Evolutionary conservation across 2,113 vertebrate species (phyloP).

Genomic region (Leucopsar rothschildi): DNA sequence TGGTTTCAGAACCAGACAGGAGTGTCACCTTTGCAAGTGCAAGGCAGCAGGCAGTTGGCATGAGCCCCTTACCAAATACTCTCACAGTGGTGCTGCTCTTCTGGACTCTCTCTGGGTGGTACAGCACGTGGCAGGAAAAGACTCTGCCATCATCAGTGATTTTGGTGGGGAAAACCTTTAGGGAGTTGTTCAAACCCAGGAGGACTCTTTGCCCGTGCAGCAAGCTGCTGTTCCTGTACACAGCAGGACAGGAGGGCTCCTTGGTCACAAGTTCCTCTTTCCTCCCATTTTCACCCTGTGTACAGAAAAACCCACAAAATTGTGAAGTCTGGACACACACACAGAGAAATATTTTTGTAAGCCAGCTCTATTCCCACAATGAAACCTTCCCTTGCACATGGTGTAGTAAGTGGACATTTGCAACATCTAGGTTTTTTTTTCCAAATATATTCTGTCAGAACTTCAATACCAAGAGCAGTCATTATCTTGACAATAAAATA

Average conservation of each 20-base stretch:
- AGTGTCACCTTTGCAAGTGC: neutral
- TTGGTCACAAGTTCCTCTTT: constrained; percentile 39
- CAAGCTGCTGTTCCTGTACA: neutral
- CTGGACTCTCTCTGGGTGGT: neutral
- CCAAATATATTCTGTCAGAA: neutral
- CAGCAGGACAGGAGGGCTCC: neutral
- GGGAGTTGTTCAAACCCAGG: neutral
- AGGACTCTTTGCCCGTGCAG: neutral
- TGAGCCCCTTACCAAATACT: constrained; percentile 59
- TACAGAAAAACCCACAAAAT: neutral
- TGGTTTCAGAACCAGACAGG: neutral
- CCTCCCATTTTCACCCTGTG: constrained; percentile 38
- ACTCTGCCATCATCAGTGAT: constrained; percentile 25
- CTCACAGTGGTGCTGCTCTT: constrained; percentile 54
- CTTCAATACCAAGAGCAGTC: neutral
- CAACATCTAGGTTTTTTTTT: neutral
- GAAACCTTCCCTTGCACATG: neutral
- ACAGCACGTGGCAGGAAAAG: constrained; percentile 23
- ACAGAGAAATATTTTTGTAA: neutral
- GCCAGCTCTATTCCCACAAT: neutral
- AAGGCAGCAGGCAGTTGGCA: neutral
- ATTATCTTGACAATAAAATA: neutral
- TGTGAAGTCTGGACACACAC: neutral
- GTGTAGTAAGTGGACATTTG: neutral
- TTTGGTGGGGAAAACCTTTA: constrained; percentile 45